Evolutionary conservation across 2,797 vertebrate genomes (phyloP), one percentile per base, ranked within the genome.

Genomic region (Coreius guichenoti): DNA sequence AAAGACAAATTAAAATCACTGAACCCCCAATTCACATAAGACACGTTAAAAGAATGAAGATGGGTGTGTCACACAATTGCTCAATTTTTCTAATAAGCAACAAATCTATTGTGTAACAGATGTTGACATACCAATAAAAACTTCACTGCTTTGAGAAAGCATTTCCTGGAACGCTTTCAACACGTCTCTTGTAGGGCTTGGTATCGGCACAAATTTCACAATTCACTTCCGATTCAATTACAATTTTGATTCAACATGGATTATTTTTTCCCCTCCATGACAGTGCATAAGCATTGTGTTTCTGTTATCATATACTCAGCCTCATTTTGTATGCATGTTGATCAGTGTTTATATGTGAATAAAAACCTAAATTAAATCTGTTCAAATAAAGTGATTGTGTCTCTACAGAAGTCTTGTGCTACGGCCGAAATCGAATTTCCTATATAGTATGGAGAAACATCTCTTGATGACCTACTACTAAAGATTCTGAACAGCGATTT

Each of bases 101-200:
- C 51, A 82, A 63, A 49, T n/a, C 29, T 45, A 67, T 80, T 85
- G 83, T 79, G 58, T 36, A 85, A 78, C 33, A 17, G 29, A 56
- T 82, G 83, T 79, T 85, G 83, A 84, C 68, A 82, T 49, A 56
- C 29, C 45, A 56, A 81, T 72, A 78, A 87, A 65, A 54, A 70
- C 19, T 69, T 69, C n/a, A 69, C 49, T 39, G 81, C 26, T 84
- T 80, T 76, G 72, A 81, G 73, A 70, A 85, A 45, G 70, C 19
- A 54, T 81, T 87, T 81, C 72, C 82, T 82, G 43, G 58, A 58
- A 86, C 26, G 33, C 80, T 85, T 82, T 76, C 4, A 84, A 83
- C 89, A 80, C 12, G 83, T 33, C 51, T 69, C 49, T 0, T 23
- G 33, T 45, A 47, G 47, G 21, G 29, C 29, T 63, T 74, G 54